phyloP scores from a whole-genome alignment of 2,888 invertebrate genomes.

The Napeogenes inachia region DNA sequence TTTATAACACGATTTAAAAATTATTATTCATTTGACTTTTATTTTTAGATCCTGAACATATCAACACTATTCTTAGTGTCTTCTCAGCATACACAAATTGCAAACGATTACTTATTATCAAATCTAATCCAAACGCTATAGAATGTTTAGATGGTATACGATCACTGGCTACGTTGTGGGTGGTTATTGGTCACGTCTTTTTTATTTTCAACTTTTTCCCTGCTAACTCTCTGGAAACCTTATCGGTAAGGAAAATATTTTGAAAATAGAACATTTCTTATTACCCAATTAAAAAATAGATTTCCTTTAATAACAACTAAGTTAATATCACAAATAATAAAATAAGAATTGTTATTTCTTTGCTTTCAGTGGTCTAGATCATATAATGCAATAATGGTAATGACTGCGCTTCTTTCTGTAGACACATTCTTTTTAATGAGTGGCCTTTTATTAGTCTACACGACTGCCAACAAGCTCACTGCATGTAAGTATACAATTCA shows the following conservation, averaged over 20 bases:
- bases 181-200: constrained; percentile 53
- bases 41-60: constrained; percentile 39
- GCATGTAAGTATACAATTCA: constrained; percentile 29
- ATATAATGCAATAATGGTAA: constrained; percentile 43
- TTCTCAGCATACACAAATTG: constrained; percentile 20
- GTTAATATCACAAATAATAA: no score
- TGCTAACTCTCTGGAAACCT: constrained; percentile 10
- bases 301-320: no score
- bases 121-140: constrained; percentile 39
- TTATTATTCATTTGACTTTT: constrained; percentile 3
- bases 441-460: constrained; percentile 38
- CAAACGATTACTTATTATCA: constrained; percentile 22
- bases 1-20: no score
- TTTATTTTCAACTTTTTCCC: constrained; percentile 21
- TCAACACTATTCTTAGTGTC: constrained; percentile 22
- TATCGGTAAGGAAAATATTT: constrained; percentile 4
- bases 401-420: constrained; percentile 59
- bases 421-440: constrained; percentile 73
- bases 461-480: constrained; percentile 33
- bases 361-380: constrained; percentile 40
- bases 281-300: no score
- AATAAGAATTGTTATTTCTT: constrained; percentile 20
- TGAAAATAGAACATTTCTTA: no score
- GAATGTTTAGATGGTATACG: constrained; percentile 62
- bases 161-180: constrained; percentile 60